Conservation (phyloP, 2,888 invertebrate genomes). For the Lacanobia wlatinum region DNA sequence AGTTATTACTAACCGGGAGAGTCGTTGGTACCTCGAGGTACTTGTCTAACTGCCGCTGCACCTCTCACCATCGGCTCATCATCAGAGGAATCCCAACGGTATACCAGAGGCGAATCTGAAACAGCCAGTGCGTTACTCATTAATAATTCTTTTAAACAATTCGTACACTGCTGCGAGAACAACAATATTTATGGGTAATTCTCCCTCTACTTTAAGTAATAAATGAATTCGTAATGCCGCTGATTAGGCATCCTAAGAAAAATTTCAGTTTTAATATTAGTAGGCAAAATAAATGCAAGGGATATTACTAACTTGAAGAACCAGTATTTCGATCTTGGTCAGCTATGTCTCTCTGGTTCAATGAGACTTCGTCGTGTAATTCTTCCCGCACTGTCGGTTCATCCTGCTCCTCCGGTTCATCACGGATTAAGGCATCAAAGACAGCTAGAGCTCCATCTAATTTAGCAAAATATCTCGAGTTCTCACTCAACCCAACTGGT, state of each 20-base stretch:
- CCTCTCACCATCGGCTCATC: neutral
- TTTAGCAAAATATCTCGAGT: neutral
- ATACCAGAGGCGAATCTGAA: neutral
- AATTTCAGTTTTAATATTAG: neutral
- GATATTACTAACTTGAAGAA: neutral
- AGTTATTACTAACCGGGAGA: slow-evolving; percentile 3
- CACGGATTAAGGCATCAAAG: neutral
- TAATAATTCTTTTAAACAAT: neutral
- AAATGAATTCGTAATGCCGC: neutral
- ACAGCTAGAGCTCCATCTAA: neutral
- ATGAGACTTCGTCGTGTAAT: neutral
- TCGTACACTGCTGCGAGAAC: neutral
- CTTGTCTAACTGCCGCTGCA: too few relatives aligned
- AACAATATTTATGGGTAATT: neutral
- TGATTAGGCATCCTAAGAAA: neutral
- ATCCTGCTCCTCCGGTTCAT: neutral
- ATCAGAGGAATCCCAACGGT: neutral
- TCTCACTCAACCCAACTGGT: neutral
- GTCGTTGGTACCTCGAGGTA: neutral
- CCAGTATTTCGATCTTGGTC: neutral
- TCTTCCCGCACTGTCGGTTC: neutral
- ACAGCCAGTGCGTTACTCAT: neutral
- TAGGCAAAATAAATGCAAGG: neutral
- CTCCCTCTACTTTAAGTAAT: neutral
- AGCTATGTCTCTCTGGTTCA: too few relatives aligned